Evolutionary conservation across 2,797 vertebrate species (phyloP).

Genomic region (Bucorvus abyssinicus): DNA sequence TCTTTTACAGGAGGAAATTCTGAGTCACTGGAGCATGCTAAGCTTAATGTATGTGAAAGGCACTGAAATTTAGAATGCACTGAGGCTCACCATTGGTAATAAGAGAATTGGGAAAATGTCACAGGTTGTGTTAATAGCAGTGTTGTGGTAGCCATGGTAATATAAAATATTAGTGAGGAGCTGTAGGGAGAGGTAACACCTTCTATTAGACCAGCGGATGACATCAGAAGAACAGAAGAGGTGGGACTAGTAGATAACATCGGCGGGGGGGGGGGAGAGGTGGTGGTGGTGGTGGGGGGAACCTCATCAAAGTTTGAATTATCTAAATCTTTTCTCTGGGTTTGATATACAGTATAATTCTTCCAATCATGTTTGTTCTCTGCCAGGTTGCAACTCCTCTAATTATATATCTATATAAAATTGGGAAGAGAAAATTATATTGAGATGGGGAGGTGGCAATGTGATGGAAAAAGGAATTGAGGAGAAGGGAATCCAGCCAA

Average conservation of each 20-base stretch:
- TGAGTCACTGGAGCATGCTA: slow-evolving; percentile 18
- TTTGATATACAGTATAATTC: background rate
- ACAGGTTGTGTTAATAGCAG: slow-evolving; percentile 51
- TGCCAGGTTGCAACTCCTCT: background rate
- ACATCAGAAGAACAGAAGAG: background rate
- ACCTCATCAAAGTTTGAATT: background rate
- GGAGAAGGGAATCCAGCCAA: background rate
- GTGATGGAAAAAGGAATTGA: background rate
- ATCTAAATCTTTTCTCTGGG: background rate
- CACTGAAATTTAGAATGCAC: slow-evolving; percentile 30
- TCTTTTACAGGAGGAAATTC: slow-evolving; percentile 3
- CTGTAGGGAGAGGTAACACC: background rate
- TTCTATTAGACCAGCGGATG: background rate
- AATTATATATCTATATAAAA: background rate
- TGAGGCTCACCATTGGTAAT: slow-evolving; percentile 18
- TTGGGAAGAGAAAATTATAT: background rate
- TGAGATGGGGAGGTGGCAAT: background rate
- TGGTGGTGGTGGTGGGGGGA: no score
- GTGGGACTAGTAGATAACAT: background rate
- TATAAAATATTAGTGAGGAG: slow-evolving; percentile 26
- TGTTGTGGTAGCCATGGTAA: slow-evolving; percentile 65
- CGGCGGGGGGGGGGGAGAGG: no score
- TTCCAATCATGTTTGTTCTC: background rate
- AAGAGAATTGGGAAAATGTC: slow-evolving; percentile 61
- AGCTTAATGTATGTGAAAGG: slow-evolving; percentile 26